Conservation (phyloP, 2,888 invertebrate species). For the Syrphus vitripennis region DNA sequence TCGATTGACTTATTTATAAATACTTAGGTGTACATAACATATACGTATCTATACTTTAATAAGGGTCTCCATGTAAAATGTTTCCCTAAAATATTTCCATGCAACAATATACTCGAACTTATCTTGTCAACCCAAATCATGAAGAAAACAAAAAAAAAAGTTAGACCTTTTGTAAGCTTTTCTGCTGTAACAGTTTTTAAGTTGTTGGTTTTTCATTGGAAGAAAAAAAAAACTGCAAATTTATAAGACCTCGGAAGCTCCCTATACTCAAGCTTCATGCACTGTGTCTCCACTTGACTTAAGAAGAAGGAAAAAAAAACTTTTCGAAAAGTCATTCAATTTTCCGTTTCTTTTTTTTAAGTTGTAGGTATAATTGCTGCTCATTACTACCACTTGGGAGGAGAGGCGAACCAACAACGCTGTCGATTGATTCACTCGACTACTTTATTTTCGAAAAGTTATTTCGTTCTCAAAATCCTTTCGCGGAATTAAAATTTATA, state of each 20-base stretch:
- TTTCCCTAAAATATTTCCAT: background rate
- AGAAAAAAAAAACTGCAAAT: background rate
- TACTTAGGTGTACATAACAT: background rate
- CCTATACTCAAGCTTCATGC: background rate
- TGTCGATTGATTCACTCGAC: background rate
- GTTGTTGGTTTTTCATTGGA: background rate
- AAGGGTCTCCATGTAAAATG: background rate
- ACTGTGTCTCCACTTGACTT: background rate
- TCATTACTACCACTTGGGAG: constrained; percentile 4
- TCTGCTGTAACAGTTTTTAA: no score
- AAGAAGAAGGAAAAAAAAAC: background rate
- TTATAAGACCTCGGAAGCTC: background rate
- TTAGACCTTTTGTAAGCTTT: background rate
- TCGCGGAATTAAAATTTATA: constrained; percentile 14
- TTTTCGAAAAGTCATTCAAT: background rate
- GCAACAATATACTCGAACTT: background rate
- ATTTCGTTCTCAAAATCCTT: background rate
- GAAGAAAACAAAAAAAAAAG: background rate
- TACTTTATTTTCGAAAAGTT: background rate
- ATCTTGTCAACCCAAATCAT: constrained; percentile 38
- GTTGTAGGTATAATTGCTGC: background rate
- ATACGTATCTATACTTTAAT: background rate
- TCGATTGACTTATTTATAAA: background rate
- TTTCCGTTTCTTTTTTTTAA: background rate
- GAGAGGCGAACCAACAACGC: background rate